These are phyloP conservation scores for Aphaenogaster floridana DNA, from an alignment of 1,140 invertebrate species.

Conservation along the genomic window DNA sequence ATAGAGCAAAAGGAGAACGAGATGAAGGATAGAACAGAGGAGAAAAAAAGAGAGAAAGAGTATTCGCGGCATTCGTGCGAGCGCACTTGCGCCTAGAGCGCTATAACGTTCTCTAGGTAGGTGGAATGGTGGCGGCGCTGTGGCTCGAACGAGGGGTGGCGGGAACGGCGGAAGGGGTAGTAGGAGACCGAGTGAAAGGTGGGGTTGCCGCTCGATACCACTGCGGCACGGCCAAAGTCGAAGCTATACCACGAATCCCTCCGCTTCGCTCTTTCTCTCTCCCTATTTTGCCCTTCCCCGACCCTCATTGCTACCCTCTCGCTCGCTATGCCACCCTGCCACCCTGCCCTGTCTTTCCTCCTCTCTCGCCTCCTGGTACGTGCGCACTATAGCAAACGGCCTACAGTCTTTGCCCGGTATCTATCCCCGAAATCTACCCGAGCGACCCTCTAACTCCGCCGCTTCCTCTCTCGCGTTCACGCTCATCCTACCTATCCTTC, in stretches of 20 bases:
- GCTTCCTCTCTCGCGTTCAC: slow-evolving; percentile 43
- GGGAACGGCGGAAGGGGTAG: slow-evolving; percentile 47
- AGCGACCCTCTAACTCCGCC: slow-evolving; percentile 33
- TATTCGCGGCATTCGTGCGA: slow-evolving; percentile 69
- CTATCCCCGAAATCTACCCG: slow-evolving; percentile 77
- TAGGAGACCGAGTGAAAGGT: slow-evolving; percentile 68
- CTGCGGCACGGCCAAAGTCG: slow-evolving; percentile 86
- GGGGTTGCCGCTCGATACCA: slow-evolving; percentile 86
- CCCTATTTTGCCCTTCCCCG: slow-evolving; percentile 30
- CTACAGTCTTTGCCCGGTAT: slow-evolving; percentile 76
- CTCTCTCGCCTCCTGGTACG: slow-evolving; percentile 35
- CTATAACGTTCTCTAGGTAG: slow-evolving; percentile 72
- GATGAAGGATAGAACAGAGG: slow-evolving; percentile 9
- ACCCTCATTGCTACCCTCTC: slow-evolving; percentile 50
- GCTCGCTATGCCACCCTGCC: slow-evolving; percentile 45
- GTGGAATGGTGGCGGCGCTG: slow-evolving; percentile 70
- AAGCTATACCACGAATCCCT: slow-evolving; percentile 77
- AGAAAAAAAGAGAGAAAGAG: slow-evolving; percentile 10
- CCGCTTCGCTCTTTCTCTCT: slow-evolving; percentile 53
- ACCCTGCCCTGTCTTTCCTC: slow-evolving; percentile 38
- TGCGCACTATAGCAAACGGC: slow-evolving; percentile 75
- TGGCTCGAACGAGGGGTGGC: slow-evolving; percentile 62
- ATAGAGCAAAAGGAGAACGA: slow-evolving; percentile 59
- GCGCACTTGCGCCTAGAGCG: slow-evolving; percentile 72
- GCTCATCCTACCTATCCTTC: slow-evolving; percentile 46